Base-by-base conservation (phyloP, 2,113 vertebrate species). In the Notothenia coriiceps region DNA sequence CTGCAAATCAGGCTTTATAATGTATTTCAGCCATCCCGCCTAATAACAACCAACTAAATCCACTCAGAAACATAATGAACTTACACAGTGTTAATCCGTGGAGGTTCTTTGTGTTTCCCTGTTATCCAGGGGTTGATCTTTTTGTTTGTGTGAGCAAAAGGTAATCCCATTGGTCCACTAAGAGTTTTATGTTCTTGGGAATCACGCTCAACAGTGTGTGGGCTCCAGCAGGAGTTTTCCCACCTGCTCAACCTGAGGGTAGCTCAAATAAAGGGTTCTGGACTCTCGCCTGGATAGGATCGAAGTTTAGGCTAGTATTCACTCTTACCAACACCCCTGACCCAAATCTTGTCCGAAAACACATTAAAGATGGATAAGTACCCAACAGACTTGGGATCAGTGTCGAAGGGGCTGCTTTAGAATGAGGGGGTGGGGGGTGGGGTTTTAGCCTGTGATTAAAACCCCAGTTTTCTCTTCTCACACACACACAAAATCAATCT, bases 151-250 rank as follows among this genome's bases (percentile, higher is more conserved):
- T 54, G 69, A 86, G 71, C 77, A 72, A 44, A 77, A 87, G 84
- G 86, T 92, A 93, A 94, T 93, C 92, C 88, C 82, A 86, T 92
- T 88, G 68, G 44, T 54, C 52, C 55, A 2, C 66, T 91, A 81
- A 93, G 84, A 90, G 89, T 71, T 87, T 91, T 86, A 88, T 73
- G 65, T 89, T 86, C 79, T 84, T 59, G 83, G 44, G 70, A 67
- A 80, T 83, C 80, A 84, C 5, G 14, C 84, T 85, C 35, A 68
- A 62, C 70, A 10, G 77, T 49, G 56, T 22, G 12, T 25, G 20
- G 59, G 29, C 74, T 25, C 13, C 3, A 75, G 18, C 56, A 29
- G 64, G 56, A 74, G 44, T 75, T 74, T 56, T 84, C 50, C 72
- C 75, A 82, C 86, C 79, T 69, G 57, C 46, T 59, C 74, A 60